Conservation (phyloP, 2,888 invertebrate genomes). For the Adineta ricciae region DNA sequence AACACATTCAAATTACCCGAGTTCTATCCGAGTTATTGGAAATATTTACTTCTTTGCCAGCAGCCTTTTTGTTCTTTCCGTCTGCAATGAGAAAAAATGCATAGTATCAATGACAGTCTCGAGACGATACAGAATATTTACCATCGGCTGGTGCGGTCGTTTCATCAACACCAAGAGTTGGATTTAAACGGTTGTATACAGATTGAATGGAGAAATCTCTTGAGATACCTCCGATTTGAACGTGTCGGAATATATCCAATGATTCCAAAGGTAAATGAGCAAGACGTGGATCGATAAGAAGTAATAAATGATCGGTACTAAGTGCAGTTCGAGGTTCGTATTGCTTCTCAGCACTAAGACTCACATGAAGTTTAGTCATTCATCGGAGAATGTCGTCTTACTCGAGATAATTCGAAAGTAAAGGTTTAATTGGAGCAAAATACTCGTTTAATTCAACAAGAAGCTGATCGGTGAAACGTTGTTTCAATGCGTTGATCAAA, state of each 20-base stretch:
- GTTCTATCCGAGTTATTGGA: neutral
- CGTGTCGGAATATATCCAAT: neutral
- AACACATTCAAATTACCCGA: neutral
- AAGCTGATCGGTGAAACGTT: neutral
- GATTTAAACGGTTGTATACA: neutral
- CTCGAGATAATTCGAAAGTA: neutral
- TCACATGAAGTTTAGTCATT: neutral
- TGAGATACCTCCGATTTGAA: slow-evolving; percentile 1
- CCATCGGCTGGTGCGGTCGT: neutral
- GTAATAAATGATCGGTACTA: neutral
- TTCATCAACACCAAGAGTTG: neutral
- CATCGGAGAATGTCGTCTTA: neutral
- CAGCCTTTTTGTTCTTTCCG: neutral
- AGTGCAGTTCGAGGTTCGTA: neutral
- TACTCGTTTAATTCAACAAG: neutral
- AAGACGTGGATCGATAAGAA: neutral
- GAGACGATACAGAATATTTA: neutral
- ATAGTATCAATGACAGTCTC: no score
- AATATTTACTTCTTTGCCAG: neutral
- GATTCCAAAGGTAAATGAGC: slow-evolving; percentile 1
- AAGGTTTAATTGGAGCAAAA: neutral
- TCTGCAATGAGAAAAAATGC: neutral
- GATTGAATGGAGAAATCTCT: slow-evolving; percentile 16
- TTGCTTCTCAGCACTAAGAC: neutral
- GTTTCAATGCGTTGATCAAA: neutral